Percentiles rank a stretch among this genome's conserved stretches.
Evolutionary conservation across 2,797 vertebrate species (phyloP).

Genomic region (Urosaurus nigricauda): DNA sequence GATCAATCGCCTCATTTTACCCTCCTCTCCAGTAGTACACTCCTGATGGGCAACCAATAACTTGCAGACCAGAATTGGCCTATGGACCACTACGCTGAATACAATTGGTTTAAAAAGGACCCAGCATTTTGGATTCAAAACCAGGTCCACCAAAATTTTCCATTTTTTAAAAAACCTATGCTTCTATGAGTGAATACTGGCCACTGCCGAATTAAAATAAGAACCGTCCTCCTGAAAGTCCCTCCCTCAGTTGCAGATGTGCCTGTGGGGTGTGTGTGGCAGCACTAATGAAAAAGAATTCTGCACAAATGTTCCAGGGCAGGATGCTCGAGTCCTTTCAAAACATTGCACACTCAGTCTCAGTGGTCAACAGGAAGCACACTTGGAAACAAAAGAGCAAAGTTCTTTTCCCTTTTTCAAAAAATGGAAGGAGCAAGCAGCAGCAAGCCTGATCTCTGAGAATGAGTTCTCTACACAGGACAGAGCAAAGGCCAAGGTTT

Average conservation of each 20-base stretch:
- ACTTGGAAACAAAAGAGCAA: not conserved
- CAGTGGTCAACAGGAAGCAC: not conserved
- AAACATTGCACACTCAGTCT: not conserved
- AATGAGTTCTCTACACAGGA: not conserved
- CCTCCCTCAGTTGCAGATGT: not conserved
- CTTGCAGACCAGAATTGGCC: too few relatives aligned
- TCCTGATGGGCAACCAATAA: too few relatives aligned
- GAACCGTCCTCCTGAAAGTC: too few relatives aligned
- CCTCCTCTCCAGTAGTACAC: too few relatives aligned
- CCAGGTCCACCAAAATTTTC: not conserved
- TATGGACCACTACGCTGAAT: too few relatives aligned
- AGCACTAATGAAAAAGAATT: not conserved
- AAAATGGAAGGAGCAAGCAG: not conserved
- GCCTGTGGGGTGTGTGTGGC: too few relatives aligned
- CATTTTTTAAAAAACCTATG: too few relatives aligned
- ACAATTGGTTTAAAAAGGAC: too few relatives aligned
- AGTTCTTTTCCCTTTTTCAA: not conserved
- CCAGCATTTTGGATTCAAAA: not conserved
- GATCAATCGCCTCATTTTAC: too few relatives aligned
- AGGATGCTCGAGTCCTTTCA: not conserved
- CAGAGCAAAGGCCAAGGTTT: conserved; percentile 38
- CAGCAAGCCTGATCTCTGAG: not conserved
- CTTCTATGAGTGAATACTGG: not conserved
- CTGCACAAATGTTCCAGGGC: not conserved
- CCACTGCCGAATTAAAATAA: not conserved